These are phyloP conservation scores for Halichoeres trimaculatus DNA, from an alignment of 2,113 vertebrate genomes.

Conservation along the genomic window DNA sequence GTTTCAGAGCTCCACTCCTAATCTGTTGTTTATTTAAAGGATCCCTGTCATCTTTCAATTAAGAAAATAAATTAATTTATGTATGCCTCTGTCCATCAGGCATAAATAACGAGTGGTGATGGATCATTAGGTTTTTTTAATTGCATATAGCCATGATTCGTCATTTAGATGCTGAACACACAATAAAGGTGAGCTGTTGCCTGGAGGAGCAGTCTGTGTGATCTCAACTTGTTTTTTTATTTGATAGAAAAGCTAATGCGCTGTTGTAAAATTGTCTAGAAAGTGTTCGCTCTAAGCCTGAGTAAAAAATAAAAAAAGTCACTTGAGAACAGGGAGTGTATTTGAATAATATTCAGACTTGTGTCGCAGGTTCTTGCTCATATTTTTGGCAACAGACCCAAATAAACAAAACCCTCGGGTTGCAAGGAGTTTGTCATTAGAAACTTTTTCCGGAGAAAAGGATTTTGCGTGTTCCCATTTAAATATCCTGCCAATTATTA, in stretches of 20 bases:
- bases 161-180: slow-evolving; percentile 31
- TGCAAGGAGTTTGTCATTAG: slow-evolving; percentile 52
- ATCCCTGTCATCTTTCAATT: slow-evolving; percentile 25
- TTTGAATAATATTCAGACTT: slow-evolving; percentile 60
- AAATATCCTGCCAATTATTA: slow-evolving; percentile 18
- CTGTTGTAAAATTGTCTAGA: slow-evolving; percentile 58
- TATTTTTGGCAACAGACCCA: slow-evolving; percentile 60
- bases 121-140: slow-evolving; percentile 34
- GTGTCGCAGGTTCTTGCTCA: slow-evolving; percentile 22
- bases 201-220: slow-evolving; percentile 56
- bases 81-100: slow-evolving; percentile 4
- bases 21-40: slow-evolving; percentile 46
- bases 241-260: slow-evolving; percentile 28
- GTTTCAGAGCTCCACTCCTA: slow-evolving; percentile 36
- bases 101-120: slow-evolving; percentile 15
- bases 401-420: slow-evolving; percentile 62
- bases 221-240: slow-evolving; percentile 48
- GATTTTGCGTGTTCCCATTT: slow-evolving; percentile 30
- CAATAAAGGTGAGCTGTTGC: slow-evolving; percentile 58
- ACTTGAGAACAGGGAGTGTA: slow-evolving; percentile 55
- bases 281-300: slow-evolving; percentile 47
- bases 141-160: not conserved
- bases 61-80: not conserved
- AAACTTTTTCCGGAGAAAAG: slow-evolving; percentile 48
- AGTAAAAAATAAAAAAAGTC: slow-evolving; percentile 58